Base-by-base conservation (phyloP, 1,140 invertebrate species). In the Drosophila grimshawi region DNA sequence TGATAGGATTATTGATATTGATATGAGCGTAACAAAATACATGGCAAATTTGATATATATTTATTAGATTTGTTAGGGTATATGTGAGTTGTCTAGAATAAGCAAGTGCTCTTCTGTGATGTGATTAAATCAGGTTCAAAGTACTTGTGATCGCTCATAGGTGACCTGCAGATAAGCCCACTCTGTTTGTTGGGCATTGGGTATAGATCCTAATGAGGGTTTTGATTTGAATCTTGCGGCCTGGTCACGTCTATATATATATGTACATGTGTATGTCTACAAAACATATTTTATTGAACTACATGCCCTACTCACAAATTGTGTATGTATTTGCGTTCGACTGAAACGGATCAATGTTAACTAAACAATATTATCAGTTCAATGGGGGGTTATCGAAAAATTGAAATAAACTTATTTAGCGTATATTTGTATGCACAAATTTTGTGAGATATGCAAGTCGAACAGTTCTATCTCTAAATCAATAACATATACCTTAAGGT, bases 271-370 rank as follows among this genome's bases (percentile, higher is more conserved):
- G 19, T 19, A 39, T n/a, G 52, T 11, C 32, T 33, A 49, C 29
- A 68, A 68, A 68, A 11, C 19, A 32, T 10, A 49, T 51, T 68
- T 35, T 35, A 68, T 51, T 68, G 46, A 57, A 49, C 46, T 68
- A 35, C 37, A 39, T 39, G 46, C 39, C 5, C 64, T 66, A 51
- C 27, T 41, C 19, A 35, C 2, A 46, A n/a, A 35, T 10, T 46
- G 29, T 11, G n/a, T 3, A 19, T 11, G 43, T 35, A 46, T 46
- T 19, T 60, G 30, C 2, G 8, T 27, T 27, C 19, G 19, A 19
- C 19, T 19, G 19, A 19, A 19, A 19, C 19, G 19, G 19, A 19
- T 19, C 19, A 19, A 19, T 19, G 19, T 19, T 19, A 19, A 19
- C 19, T 19, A 19, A 19, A 19, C 19, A 19, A 19, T 19, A 19